Percentiles rank a stretch among this genome's conserved stretches.
phyloP scores from a whole-genome alignment of 2,888 invertebrate species.

The Caenorhabditis panamensis region DNA sequence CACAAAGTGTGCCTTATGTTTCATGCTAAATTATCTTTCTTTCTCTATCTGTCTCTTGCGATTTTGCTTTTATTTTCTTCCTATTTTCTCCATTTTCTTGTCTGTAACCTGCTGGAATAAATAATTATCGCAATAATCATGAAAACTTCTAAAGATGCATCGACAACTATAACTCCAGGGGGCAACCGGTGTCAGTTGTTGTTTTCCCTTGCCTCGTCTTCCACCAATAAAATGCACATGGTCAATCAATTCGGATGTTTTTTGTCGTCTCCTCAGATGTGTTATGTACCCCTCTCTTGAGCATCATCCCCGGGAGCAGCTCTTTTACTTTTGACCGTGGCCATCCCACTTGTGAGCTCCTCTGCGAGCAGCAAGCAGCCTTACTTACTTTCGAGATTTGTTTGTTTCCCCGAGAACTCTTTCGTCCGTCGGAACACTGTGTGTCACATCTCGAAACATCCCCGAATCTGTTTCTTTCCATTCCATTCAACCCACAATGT shows the following conservation, averaged over 20 bases:
- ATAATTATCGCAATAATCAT: background rate
- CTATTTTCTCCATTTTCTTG: conserved; percentile 17
- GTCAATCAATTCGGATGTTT: conserved; percentile 25
- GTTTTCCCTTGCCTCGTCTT: conserved; percentile 9
- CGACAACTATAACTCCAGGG: background rate
- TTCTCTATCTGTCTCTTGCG: background rate
- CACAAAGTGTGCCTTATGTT: conserved; percentile 34
- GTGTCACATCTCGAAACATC: conserved; percentile 11
- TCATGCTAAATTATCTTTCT: conserved; percentile 35
- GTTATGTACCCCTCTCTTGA: background rate
- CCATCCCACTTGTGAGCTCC: background rate
- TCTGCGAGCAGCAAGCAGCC: background rate
- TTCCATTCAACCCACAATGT: background rate
- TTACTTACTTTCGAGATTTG: conserved; percentile 3
- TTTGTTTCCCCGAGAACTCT: background rate
- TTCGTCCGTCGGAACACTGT: background rate
- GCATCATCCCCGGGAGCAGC: background rate
- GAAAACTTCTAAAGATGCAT: background rate
- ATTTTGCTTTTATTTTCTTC: background rate
- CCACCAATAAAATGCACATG: conserved; percentile 24
- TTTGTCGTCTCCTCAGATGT: conserved; percentile 1
- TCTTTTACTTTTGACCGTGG: conserved; percentile 2
- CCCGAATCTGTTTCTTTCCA: background rate
- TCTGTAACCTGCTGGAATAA: conserved; percentile 30
- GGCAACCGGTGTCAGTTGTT: conserved; percentile 31